Base-by-base conservation (phyloP, 2,888 invertebrate species). In the Leptarthrus brevirostris region DNA sequence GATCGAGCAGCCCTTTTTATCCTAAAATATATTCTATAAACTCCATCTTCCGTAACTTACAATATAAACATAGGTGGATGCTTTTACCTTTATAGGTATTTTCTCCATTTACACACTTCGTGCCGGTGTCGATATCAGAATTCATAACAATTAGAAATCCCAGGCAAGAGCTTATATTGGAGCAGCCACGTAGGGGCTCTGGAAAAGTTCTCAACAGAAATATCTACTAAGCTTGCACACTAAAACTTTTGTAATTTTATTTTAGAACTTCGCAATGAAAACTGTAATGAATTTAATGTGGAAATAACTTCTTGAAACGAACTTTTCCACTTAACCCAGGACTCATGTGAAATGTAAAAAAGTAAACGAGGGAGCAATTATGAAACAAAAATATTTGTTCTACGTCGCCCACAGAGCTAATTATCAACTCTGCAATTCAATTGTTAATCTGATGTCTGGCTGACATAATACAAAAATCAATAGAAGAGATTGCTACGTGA, bases 131-230 rank as follows among this genome's bases (percentile, higher is more conserved):
- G 36, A 36, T 16, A 58, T 20, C 10, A 20, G 18, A 12, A 34
- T 34, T 58, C 36, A 36, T 58, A 58, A 34, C 58, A 58, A 58
- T 58, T 58, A 58, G 58, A 58, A 40, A 36, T 58, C 36, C 58
- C 18, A 1, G 34, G 20, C 18, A 20, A 36, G 34, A 10, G 16
- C 22, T 5, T 12, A 5, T n/a, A n/a, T n/a, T n/a, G 3, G 3
- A n/a, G 26, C 14, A 6, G 24, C 14, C 6, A 12, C 26, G 14
- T 30, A 18, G 3, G 10, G 20, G 5, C 24, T 18, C n/a, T 16
- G 36, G 58, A 36, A 58, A 12, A 58, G 12, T 40, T 30, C 36
- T 16, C 18, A 16, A 12, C 16, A 36, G 36, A 36, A 40, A 40
- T 40, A 40, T 40, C 36, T 58, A 58, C 20, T 8, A 36, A 36